phyloP scores from a whole-genome alignment of 2,888 invertebrate species.

The Cerastoderma edule region DNA sequence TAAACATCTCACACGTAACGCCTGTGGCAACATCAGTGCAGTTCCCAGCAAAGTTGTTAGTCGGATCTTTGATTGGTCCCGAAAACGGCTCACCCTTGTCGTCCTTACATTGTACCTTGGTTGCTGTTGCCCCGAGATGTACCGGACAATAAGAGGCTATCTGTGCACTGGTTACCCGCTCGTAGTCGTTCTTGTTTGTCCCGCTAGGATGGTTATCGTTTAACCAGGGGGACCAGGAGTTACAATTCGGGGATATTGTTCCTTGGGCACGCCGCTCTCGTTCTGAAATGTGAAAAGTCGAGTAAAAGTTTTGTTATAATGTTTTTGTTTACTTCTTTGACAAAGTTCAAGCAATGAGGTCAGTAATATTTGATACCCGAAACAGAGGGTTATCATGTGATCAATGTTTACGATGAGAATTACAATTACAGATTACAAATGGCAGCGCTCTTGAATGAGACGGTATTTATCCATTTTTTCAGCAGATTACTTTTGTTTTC shows the following conservation, averaged over 20 bases:
- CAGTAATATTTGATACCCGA: no score
- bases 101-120: constrained; percentile 6
- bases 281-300: no score
- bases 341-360: no score
- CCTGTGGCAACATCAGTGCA: background rate
- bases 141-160: constrained; percentile 7
- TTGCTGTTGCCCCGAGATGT: background rate
- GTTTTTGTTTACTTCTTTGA: no score
- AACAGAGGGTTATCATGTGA: no score
- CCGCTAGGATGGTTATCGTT: background rate
- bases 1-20: background rate
- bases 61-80: background rate
- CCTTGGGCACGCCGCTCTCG: no score
- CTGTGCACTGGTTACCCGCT: background rate
- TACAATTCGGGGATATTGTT: constrained; percentile 10
- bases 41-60: background rate
- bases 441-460: no score
- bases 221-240: constrained; percentile 14
- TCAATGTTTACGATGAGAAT: no score
- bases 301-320: no score
- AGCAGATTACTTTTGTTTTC: no score
- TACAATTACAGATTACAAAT: no score
- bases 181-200: constrained; percentile 4
- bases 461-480: no score
- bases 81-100: constrained; percentile 14